Conservation (phyloP, 2,888 invertebrate species). For the Sesia apiformis region DNA sequence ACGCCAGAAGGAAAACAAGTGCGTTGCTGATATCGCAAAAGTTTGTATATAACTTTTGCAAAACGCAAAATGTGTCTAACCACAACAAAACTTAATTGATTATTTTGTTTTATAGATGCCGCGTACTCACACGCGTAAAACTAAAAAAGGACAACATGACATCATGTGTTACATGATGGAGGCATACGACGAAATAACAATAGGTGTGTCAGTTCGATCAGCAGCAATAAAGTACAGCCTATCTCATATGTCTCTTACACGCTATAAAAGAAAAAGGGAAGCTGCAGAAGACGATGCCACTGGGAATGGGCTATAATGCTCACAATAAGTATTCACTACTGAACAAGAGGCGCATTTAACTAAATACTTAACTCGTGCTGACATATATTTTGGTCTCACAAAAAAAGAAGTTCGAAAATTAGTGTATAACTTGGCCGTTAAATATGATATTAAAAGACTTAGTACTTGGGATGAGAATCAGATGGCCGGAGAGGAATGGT, state of each 20-base stretch:
- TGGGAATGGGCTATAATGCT: neutral
- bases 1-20: too few relatives aligned
- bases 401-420: conserved; percentile 3
- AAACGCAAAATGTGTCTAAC: too few relatives aligned
- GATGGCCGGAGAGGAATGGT: conserved; percentile 8
- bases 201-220: neutral
- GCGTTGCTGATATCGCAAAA: too few relatives aligned
- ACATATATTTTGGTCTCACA: conserved; percentile 5
- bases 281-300: neutral
- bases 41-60: too few relatives aligned
- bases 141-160: too few relatives aligned
- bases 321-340: neutral
- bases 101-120: too few relatives aligned
- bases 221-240: neutral
- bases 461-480: conserved; percentile 1
- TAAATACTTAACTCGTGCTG: conserved; percentile 3
- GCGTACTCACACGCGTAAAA: too few relatives aligned
- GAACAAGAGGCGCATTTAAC: conserved; percentile 1
- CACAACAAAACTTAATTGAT: too few relatives aligned
- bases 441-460: conserved; percentile 1
- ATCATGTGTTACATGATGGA: too few relatives aligned
- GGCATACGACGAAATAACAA: neutral
- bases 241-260: neutral
- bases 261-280: neutral
- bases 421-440: neutral